Conservation (phyloP, 1,140 invertebrate species). For the Megalopta genalis region DNA sequence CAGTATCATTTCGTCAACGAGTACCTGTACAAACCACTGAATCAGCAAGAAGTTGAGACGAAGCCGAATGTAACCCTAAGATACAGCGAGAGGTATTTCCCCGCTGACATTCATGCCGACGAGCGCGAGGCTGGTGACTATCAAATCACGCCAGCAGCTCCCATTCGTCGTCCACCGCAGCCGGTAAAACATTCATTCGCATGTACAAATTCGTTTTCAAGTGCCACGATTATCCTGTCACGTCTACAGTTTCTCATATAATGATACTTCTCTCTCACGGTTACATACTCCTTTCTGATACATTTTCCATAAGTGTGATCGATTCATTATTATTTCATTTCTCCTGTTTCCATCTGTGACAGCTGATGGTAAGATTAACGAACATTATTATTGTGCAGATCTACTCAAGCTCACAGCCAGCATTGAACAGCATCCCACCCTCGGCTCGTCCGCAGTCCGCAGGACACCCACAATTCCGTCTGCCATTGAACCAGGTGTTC, state of each 20-base stretch:
- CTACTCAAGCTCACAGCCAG: constrained; percentile 51
- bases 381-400: constrained; percentile 17
- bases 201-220: too few species aligned
- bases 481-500: constrained; percentile 85
- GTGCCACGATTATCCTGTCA: too few species aligned
- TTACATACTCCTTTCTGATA: too few species aligned
- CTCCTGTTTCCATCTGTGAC: too few species aligned
- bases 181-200: constrained; percentile 43
- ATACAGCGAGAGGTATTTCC: constrained; percentile 93
- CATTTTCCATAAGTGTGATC: too few species aligned
- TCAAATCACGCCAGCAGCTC: constrained; percentile 62
- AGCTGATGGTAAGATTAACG: too few species aligned
- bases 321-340: too few species aligned
- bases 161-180: constrained; percentile 68
- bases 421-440: constrained; percentile 75
- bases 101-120: constrained; percentile 86
- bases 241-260: too few species aligned
- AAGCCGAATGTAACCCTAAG: constrained; percentile 90
- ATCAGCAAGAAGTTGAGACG: constrained; percentile 88
- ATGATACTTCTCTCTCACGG: too few species aligned
- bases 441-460: constrained; percentile 70
- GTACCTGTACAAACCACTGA: constrained; percentile 93
- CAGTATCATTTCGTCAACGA: constrained; percentile 96
- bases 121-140: constrained; percentile 85
- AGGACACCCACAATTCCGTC: constrained; percentile 68